Percentiles rank a stretch among this genome's conserved stretches.
Evolutionary conservation across 2,797 vertebrate genomes (phyloP).

Genomic region (Propithecus perrieri): DNA sequence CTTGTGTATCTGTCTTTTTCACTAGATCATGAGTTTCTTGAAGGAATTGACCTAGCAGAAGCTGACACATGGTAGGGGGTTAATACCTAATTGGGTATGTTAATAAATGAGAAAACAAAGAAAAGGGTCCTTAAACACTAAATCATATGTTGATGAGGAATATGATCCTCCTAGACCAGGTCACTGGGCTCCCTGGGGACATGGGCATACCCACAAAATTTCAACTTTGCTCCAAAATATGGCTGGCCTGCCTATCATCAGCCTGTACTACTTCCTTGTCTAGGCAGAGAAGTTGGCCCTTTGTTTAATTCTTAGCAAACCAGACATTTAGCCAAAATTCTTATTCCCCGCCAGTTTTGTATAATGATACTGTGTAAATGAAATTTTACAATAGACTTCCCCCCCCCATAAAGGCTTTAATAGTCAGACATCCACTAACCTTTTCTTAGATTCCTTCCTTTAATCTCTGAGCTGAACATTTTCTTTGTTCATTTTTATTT

Average conservation of each 20-base stretch:
- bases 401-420: neutral
- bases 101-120: neutral
- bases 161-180: neutral
- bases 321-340: neutral
- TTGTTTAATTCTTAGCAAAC: constrained; percentile 11
- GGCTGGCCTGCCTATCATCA: neutral
- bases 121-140: neutral
- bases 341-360: neutral
- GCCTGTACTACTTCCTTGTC: neutral
- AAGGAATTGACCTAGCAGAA: neutral
- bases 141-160: neutral
- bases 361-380: constrained; percentile 16
- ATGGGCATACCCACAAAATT: neutral
- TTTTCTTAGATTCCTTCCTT: constrained; percentile 8
- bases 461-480: constrained; percentile 5
- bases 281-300: neutral
- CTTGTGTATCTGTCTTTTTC: neutral
- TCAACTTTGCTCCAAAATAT: neutral
- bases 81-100: neutral
- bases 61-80: neutral
- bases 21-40: neutral
- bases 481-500: constrained; percentile 42
- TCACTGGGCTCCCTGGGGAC: neutral
- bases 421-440: neutral
- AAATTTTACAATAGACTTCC: constrained; percentile 12